A percentile compares a stretch with the other conserved stretches of the same genome.
phyloP scores from a whole-genome alignment of 1,140 invertebrate species.

The Trypoxylus dichotomus region DNA sequence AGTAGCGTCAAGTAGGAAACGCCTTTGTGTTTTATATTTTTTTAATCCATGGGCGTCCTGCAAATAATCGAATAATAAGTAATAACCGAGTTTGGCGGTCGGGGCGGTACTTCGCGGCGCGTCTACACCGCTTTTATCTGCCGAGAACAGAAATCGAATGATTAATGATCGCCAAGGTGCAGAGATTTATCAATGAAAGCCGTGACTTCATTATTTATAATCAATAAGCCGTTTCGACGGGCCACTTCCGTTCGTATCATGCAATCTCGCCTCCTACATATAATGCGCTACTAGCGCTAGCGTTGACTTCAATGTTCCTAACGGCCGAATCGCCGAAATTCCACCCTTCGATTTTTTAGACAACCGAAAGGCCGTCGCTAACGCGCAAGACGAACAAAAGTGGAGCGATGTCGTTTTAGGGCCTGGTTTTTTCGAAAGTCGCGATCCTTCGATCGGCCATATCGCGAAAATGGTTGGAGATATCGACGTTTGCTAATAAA shows the following conservation, averaged over 20 bases:
- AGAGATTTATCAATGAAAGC: constrained; percentile 36
- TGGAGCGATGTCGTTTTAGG: too few relatives aligned
- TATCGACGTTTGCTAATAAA: too few relatives aligned
- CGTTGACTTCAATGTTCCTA: too few relatives aligned
- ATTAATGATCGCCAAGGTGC: constrained; percentile 37
- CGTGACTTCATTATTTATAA: constrained; percentile 35
- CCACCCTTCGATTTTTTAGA: too few relatives aligned
- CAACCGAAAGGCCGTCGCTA: too few relatives aligned
- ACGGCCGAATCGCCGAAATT: too few relatives aligned
- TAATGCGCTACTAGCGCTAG: too few relatives aligned
- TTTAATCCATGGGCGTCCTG: constrained; percentile 28
- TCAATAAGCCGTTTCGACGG: constrained; percentile 33
- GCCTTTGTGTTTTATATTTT: constrained; percentile 23
- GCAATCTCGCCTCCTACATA: neutral
- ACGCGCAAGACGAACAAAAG: too few relatives aligned
- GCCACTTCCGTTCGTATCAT: constrained; percentile 1
- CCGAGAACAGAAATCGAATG: constrained; percentile 34
- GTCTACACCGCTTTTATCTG: constrained; percentile 33
- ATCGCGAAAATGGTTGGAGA: too few relatives aligned
- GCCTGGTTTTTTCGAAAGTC: too few relatives aligned
- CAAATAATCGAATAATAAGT: constrained; percentile 35
- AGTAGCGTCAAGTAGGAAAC: neutral
- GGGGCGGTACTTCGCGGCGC: neutral
- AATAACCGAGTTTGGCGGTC: constrained; percentile 19
- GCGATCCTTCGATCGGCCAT: too few relatives aligned